phyloP scores from a whole-genome alignment of 30 jellyfish, hydroid and myxozoan species.

The Haliclystus octoradiatus region DNA sequence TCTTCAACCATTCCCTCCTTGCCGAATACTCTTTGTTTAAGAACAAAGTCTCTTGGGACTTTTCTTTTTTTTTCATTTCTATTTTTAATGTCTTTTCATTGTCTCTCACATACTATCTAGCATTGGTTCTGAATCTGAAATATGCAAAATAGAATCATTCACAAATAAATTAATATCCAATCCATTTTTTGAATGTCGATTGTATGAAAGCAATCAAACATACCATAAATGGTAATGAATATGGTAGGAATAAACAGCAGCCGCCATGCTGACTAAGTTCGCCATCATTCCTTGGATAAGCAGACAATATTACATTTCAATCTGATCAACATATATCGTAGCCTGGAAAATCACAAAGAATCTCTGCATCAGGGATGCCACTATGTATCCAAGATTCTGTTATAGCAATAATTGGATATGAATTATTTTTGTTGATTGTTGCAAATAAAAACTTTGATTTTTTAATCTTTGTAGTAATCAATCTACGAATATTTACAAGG shows the following conservation, averaged over 20 bases:
- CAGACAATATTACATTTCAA: not conserved
- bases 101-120: too few species aligned
- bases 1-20: too few species aligned
- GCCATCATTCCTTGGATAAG: not conserved
- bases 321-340: not conserved
- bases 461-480: not conserved
- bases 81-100: too few species aligned
- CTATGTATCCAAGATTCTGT: not conserved
- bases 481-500: not conserved
- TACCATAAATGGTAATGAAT: not conserved
- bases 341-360: not conserved
- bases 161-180: too few species aligned
- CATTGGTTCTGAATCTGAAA: too few species aligned
- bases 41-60: too few species aligned
- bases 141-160: too few species aligned
- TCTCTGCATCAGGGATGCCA: not conserved
- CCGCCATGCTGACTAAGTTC: not conserved
- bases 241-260: not conserved
- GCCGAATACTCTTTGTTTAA: too few species aligned
- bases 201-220: too few species aligned
- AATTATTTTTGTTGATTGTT: too few species aligned
- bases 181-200: too few species aligned
- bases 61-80: too few species aligned
- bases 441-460: not conserved
- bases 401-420: not conserved